A percentile compares a stretch with the other conserved stretches of the same genome.
Evolutionary conservation across 2,797 vertebrate genomes (phyloP).

Genomic region (Phataginus tetradactyla): DNA sequence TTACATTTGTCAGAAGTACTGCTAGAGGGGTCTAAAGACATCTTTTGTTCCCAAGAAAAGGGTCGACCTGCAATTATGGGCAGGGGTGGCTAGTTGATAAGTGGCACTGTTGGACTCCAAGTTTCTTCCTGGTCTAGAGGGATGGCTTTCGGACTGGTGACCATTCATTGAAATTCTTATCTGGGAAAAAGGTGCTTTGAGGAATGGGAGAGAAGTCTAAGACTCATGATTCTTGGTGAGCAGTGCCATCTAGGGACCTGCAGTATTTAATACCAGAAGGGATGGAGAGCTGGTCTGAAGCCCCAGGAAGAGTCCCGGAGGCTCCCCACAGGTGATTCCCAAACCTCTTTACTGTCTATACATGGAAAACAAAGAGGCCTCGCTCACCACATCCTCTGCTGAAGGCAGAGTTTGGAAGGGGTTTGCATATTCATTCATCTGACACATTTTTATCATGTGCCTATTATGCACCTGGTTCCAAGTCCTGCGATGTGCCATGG

Average conservation of each 20-base stretch:
- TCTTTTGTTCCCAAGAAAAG: not conserved
- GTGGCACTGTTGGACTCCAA: not conserved
- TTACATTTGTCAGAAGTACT: not conserved
- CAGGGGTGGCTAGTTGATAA: not conserved
- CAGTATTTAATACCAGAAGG: not conserved
- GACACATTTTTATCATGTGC: not conserved
- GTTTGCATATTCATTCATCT: not conserved
- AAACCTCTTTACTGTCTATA: not conserved
- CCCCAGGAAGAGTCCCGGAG: not conserved
- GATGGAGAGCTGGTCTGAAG: not conserved
- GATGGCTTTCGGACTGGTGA: not conserved
- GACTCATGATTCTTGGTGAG: slow-evolving; percentile 9
- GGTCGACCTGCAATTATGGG: not conserved
- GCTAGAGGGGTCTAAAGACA: not conserved
- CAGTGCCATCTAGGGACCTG: slow-evolving; percentile 28
- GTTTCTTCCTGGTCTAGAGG: not conserved
- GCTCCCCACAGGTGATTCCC: not conserved
- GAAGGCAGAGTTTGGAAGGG: not conserved
- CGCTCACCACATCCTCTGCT: not conserved
- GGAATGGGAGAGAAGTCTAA: accelerated
- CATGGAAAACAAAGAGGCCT: not conserved
- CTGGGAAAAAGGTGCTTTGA: not conserved
- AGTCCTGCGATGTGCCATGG: accelerated
- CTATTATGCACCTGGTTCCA: accelerated
- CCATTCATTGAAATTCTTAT: not conserved